Conservation (phyloP, 2,888 invertebrate species). For the Leistus spinibarbis region DNA sequence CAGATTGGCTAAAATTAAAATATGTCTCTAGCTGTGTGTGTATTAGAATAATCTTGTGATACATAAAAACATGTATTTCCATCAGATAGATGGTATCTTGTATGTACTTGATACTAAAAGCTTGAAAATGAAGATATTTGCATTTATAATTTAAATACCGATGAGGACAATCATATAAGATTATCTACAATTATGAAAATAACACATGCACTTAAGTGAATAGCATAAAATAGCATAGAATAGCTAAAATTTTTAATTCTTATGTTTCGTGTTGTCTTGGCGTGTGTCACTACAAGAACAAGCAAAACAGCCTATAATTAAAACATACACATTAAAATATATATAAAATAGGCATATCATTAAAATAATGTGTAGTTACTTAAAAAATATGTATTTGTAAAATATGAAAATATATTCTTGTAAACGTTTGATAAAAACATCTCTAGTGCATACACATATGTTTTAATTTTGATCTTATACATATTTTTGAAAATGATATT, state of each 20-base stretch:
- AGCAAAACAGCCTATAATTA: background rate
- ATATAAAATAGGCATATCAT: background rate
- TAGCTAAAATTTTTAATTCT: background rate
- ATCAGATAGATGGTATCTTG: background rate
- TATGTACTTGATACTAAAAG: background rate
- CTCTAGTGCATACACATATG: background rate
- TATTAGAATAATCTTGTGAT: no score
- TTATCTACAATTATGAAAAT: background rate
- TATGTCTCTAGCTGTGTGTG: no score
- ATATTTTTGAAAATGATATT: no score
- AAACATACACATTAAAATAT: background rate
- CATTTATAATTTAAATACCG: background rate
- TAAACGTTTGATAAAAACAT: background rate
- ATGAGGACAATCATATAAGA: background rate
- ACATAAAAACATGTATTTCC: no score
- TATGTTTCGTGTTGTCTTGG: background rate
- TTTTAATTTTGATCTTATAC: no score
- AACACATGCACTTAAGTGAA: background rate
- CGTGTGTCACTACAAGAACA: background rate
- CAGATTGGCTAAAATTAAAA: no score
- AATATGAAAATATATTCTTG: no score
- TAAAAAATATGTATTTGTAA: no score
- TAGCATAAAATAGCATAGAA: background rate
- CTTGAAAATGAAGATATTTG: background rate
- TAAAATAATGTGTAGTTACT: background rate